These are phyloP conservation scores for Idris sp. DNA, from an alignment of 1,140 invertebrate species.

Conservation along the genomic window DNA sequence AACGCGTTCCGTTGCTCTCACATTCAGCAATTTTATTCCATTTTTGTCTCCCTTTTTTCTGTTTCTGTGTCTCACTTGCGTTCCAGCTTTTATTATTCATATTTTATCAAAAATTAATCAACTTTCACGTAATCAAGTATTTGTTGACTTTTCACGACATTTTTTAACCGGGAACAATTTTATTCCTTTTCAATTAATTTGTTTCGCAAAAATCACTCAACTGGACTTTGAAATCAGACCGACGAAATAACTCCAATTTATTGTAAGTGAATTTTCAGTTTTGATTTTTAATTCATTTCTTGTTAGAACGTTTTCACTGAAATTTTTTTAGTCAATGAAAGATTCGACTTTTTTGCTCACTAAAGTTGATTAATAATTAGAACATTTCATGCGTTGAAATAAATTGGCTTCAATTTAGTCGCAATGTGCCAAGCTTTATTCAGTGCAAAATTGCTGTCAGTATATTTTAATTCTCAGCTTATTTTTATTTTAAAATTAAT, in stretches of 20 bases:
- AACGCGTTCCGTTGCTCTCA: slow-evolving; percentile 16
- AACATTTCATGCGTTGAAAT: slow-evolving; percentile 19
- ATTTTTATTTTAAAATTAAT: too few species aligned
- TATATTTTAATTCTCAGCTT: too few species aligned
- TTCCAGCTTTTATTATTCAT: background rate
- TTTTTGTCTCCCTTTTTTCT: background rate
- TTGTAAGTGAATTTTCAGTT: slow-evolving; percentile 7
- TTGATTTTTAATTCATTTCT: slow-evolving; percentile 13
- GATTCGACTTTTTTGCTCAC: too few species aligned
- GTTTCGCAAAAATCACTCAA: too few species aligned
- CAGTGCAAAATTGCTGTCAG: too few species aligned
- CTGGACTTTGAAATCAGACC: slow-evolving; percentile 12
- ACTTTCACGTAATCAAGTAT: slow-evolving; percentile 26
- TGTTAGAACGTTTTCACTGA: background rate
- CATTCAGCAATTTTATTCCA: slow-evolving; percentile 6
- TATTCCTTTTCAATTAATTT: slow-evolving; percentile 8
- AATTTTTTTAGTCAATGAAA: too few species aligned
- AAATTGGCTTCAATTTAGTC: slow-evolving; percentile 24
- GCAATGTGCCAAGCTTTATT: too few species aligned
- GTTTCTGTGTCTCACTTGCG: background rate
- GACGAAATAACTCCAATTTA: slow-evolving; percentile 4
- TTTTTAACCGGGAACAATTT: background rate
- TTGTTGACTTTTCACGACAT: slow-evolving; percentile 17
- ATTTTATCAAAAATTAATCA: slow-evolving; percentile 28
- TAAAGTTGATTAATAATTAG: slow-evolving; percentile 24